Conservation (phyloP, 1,140 invertebrate genomes). For the Bathynomus jamesi region DNA sequence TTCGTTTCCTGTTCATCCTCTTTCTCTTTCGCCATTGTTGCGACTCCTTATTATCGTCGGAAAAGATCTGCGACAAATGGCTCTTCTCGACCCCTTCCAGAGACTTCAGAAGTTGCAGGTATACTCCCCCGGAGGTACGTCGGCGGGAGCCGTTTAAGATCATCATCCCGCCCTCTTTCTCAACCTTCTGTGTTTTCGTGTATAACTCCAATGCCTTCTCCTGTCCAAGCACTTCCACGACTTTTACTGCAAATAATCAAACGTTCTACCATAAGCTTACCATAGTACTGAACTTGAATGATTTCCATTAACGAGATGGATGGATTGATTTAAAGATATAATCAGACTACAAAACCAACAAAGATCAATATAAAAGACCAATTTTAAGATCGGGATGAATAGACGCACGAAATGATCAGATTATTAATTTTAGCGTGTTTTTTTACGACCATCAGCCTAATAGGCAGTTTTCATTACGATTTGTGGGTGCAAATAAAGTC, state of each 20-base stretch:
- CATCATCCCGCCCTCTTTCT: slow-evolving; percentile 71
- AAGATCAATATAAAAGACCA: no score
- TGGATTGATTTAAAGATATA: no score
- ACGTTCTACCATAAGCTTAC: no score
- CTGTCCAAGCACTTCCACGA: slow-evolving; percentile 62
- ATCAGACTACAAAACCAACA: no score
- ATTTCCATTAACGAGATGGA: no score
- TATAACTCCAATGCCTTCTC: slow-evolving; percentile 65
- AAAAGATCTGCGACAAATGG: not conserved
- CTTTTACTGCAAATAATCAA: slow-evolving; percentile 46
- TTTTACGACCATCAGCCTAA: no score
- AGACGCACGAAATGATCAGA: no score
- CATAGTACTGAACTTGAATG: no score
- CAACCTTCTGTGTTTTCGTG: slow-evolving; percentile 66
- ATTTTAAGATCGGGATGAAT: no score
- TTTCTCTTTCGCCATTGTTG: not conserved
- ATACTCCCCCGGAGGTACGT: slow-evolving; percentile 74
- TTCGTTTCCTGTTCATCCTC: not conserved
- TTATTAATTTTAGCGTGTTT: no score
- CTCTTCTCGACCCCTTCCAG: not conserved
- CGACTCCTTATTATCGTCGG: not conserved
- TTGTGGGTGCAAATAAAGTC: no score
- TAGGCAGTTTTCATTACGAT: no score
- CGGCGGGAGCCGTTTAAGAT: slow-evolving; percentile 70
- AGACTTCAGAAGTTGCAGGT: slow-evolving; percentile 65